These are phyloP conservation scores for Rhizoglyphus robini DNA, from an alignment of 1,140 invertebrate species.

Conservation along the genomic window DNA sequence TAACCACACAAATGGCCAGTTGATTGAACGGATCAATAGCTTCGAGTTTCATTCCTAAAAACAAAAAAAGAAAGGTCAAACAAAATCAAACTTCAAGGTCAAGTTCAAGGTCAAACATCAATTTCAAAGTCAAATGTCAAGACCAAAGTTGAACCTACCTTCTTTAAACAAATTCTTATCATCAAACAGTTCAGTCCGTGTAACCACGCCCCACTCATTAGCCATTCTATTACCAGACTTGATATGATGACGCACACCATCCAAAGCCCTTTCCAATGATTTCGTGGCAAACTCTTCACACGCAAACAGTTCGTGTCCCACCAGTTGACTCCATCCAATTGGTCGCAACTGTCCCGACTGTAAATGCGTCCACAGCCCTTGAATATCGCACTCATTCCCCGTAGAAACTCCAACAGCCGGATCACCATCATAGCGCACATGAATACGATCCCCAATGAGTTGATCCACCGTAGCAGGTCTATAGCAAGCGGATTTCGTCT, in stretches of 20 bases:
- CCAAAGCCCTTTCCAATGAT: conserved; percentile 31
- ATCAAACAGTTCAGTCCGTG: neutral
- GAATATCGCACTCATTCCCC: neutral
- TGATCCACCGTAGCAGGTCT: conserved; percentile 74
- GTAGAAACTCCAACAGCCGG: neutral
- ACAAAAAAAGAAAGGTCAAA: no score
- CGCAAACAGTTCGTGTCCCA: conserved; percentile 68
- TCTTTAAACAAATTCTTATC: neutral
- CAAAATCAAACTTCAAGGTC: no score
- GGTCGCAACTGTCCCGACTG: conserved; percentile 85
- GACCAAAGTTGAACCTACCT: neutral
- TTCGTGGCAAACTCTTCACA: conserved; percentile 42
- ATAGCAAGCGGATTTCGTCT: conserved; percentile 79
- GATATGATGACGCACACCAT: neutral
- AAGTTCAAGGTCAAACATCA: no score
- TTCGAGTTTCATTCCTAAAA: conserved; percentile 92
- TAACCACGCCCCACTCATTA: conserved; percentile 2
- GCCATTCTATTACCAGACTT: neutral
- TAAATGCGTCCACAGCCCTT: conserved; percentile 83
- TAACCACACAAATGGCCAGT: conserved; percentile 83
- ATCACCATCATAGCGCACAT: conserved; percentile 75
- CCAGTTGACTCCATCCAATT: conserved; percentile 73
- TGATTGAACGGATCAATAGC: conserved; percentile 90
- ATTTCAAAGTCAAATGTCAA: neutral
- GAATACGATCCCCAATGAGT: conserved; percentile 76